Percentiles rank a stretch among this genome's conserved stretches.
phyloP scores from a whole-genome alignment of 2,797 vertebrate genomes.

The Enteromius trimaculatus region DNA sequence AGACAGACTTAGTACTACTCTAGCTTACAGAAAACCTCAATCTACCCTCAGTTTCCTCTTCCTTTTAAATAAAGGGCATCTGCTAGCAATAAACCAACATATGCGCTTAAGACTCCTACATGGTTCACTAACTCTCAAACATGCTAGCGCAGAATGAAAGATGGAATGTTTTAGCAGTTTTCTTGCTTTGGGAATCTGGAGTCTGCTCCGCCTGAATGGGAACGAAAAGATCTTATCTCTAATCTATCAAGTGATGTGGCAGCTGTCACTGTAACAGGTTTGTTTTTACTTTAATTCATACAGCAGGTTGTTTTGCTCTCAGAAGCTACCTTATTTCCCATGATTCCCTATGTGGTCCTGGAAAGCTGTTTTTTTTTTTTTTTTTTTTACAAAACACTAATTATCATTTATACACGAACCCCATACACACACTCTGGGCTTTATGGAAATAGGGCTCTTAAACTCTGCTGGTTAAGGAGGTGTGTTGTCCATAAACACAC shows the following conservation, averaged over 20 bases:
- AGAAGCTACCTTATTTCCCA: constrained; percentile 1
- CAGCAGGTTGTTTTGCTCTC: constrained; percentile 10
- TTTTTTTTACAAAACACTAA: constrained; percentile 22
- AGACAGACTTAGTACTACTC: neutral
- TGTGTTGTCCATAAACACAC: constrained; percentile 46
- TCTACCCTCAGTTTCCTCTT: constrained; percentile 18
- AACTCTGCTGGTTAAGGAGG: constrained; percentile 28
- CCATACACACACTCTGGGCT: constrained; percentile 17
- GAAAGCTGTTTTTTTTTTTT: constrained; percentile 8
- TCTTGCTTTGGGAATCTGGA: constrained; percentile 18
- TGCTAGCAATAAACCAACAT: constrained; percentile 35
- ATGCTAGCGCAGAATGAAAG: neutral
- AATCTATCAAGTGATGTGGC: constrained; percentile 1
- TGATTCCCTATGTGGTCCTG: neutral
- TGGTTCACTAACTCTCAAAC: constrained; percentile 26
- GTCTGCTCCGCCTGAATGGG: neutral
- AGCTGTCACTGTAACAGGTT: constrained; percentile 16
- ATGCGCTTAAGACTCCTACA: constrained; percentile 7
- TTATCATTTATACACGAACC: constrained; percentile 21
- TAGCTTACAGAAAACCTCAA: neutral
- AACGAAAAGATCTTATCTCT: neutral
- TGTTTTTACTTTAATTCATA: neutral
- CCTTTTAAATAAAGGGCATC: constrained; percentile 22
- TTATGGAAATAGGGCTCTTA: constrained; percentile 26
- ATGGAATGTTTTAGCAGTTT: constrained; percentile 24